Percentiles rank a stretch among this genome's conserved stretches.
These are phyloP conservation scores for Drosophila biarmipes DNA, from an alignment of 1,140 invertebrate species.

Conservation along the genomic window DNA sequence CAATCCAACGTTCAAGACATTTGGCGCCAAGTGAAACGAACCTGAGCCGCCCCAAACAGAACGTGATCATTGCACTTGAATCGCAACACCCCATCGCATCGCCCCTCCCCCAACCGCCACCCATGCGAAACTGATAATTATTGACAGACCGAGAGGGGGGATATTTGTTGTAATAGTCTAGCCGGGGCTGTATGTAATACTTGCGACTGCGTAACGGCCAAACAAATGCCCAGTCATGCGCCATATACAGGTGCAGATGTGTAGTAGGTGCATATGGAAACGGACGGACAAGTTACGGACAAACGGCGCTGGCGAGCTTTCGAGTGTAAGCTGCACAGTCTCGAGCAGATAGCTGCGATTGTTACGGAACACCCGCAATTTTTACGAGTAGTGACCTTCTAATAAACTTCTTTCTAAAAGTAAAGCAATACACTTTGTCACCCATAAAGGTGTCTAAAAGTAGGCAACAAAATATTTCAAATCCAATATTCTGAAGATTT, in stretches of 20 bases:
- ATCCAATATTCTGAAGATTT: too few species aligned
- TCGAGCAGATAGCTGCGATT: conserved; percentile 9
- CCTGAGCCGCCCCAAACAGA: conserved; percentile 5
- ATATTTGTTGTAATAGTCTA: conserved; percentile 52
- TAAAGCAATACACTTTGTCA: not conserved
- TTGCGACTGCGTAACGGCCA: conserved; percentile 25
- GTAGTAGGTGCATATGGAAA: not conserved
- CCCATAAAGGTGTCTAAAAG: not conserved
- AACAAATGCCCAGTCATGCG: conserved; percentile 48
- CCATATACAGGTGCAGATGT: not conserved
- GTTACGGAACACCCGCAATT: not conserved
- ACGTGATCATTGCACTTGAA: conserved; percentile 43
- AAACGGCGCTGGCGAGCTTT: not conserved
- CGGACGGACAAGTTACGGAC: not conserved
- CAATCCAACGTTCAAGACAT: conserved; percentile 1
- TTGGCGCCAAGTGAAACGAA: conserved; percentile 20
- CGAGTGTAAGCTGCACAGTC: conserved; percentile 13
- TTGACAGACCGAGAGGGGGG: conserved; percentile 29
- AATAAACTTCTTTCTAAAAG: not conserved
- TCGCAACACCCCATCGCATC: not conserved
- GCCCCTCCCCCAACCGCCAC: conserved; percentile 1
- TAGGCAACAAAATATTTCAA: not conserved
- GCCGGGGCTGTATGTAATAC: conserved; percentile 30
- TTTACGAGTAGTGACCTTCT: not conserved
- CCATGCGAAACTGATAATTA: conserved; percentile 57